Base-by-base conservation (phyloP, 2,888 invertebrate species). In the Pecten maximus region DNA sequence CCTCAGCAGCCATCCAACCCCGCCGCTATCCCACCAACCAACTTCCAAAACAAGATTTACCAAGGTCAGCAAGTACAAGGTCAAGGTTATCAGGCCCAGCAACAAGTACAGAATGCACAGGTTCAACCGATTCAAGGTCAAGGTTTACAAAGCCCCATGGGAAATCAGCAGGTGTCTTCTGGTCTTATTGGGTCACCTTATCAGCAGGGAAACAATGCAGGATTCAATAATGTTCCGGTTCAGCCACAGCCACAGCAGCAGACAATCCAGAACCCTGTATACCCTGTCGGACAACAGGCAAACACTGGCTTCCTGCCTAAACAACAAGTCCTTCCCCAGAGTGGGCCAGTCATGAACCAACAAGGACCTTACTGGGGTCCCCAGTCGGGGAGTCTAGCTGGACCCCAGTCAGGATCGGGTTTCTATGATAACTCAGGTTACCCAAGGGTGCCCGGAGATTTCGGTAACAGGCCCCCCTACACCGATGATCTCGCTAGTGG, bases 221-320 rank as follows among this genome's bases (percentile, higher is more conserved):
- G 28, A 35, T 74, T 74, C 35, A 74, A 74, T 74, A 74, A 74
- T 23, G 0, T 74, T 10, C 74, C 74, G 4, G 35, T 28, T 74
- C 74, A 74, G 74, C 74, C 19, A 10, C 74, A 74, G 74, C 60
- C n/a, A n/a, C n/a, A 60, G 60, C 60, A 60, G n/a, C 60, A 60
- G 60, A 28, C n/a, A 3, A 23, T 74, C 4, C 28, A 35, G 8
- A 74, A 74, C 35, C 74, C 74, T 74, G 28, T 74, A 35, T 74
- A 35, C 35, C 28, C 28, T 74, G 23, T 23, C 4, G 74, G 35
- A 28, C 8, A 23, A 74, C 28, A 28, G 28, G 28, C 28, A 28
- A 28, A 74, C 28, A 74, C 74, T 10, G 74, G 74, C 28, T 74
- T 74, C 74, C 74, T 74, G 8, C 74, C 74, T 74, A 74, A 74